Percentiles rank a stretch among this genome's conserved stretches.
phyloP scores from a whole-genome alignment of 2,797 vertebrate species.

The Gambelia wislizenii region DNA sequence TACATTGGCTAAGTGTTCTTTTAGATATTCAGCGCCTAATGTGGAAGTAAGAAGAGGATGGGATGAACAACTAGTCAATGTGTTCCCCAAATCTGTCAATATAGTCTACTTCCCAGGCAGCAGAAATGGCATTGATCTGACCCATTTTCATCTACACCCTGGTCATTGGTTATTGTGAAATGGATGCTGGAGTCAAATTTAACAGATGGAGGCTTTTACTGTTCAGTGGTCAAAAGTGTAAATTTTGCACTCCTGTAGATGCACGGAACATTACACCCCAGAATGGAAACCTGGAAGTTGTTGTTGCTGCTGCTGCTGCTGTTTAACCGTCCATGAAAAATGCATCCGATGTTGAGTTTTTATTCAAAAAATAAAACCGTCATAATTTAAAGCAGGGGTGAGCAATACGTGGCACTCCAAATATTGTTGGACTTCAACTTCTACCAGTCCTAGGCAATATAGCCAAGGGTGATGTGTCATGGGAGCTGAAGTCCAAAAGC shows the following conservation, averaged over 20 bases:
- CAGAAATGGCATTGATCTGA: neutral
- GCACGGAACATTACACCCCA: too few species aligned
- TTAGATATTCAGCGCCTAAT: neutral
- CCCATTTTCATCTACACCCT: neutral
- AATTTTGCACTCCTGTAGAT: neutral
- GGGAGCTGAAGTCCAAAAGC: too few species aligned
- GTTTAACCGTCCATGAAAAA: too few species aligned
- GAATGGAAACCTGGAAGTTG: neutral
- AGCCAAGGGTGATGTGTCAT: too few species aligned
- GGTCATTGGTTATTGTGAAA: too few species aligned
- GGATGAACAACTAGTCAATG: accelerated
- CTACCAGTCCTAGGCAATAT: too few species aligned
- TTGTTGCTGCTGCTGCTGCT: too few species aligned
- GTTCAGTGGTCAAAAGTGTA: neutral
- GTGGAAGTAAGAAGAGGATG: neutral
- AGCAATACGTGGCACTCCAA: too few species aligned
- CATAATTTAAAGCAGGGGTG: too few species aligned
- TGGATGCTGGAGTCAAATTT: neutral
- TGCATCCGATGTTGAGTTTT: too few species aligned
- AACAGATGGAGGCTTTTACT: neutral
- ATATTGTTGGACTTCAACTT: too few species aligned
- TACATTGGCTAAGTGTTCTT: neutral
- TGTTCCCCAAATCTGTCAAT: neutral
- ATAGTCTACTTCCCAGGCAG: neutral
- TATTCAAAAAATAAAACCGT: too few species aligned